Base-by-base conservation (phyloP, 1,140 invertebrate species). In the Bombus soroeensis region DNA sequence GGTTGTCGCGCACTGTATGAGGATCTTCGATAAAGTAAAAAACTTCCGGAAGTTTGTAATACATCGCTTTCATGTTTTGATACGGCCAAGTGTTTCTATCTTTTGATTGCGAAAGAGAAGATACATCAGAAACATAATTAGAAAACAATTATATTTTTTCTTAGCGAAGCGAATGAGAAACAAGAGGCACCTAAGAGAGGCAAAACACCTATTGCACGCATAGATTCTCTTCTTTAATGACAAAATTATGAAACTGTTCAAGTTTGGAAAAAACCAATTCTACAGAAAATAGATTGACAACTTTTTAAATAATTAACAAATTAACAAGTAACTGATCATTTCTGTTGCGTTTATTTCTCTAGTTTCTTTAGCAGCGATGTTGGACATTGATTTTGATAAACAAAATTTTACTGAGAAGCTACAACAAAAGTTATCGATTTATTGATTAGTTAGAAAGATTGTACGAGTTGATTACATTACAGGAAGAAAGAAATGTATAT, bases 101-200 rank as follows among this genome's bases (percentile, higher is more conserved):
- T 28, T 43, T n/a, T 0, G 25, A 9, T 53, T 15, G 53, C 15
- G 13, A 47, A 28, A 76, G 47, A 12, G 34, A 76, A 47, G 76
- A 79, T 79, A 66, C 68, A 76, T 76, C 74, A 37, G 39, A 59
- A 76, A 53, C 32, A n/a, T 59, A 76, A 76, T 76, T 76, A 76
- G 32, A 39, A 62, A 77, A 62, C 75, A 41, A 37, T 62, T 77
- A 62, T 39, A 34, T 28, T 28, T 28, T n/a, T 18, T 13, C 1
- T 76, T 34, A 76, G 1, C 74, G 53, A 76, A 59, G 53, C 34
- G 57, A 77, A 22, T n/a, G 57, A 77, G 37, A 62, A 62, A 62
- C 75, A 57, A 76, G 53, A 8, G 47, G 47, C 5, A 22, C 2
- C 37, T 18, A 22, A 53, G 15, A 39, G 28, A 18, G 75, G 32